Evolutionary conservation across 2,797 vertebrate species (phyloP).

Genomic region (Eutrigla gurnardus): DNA sequence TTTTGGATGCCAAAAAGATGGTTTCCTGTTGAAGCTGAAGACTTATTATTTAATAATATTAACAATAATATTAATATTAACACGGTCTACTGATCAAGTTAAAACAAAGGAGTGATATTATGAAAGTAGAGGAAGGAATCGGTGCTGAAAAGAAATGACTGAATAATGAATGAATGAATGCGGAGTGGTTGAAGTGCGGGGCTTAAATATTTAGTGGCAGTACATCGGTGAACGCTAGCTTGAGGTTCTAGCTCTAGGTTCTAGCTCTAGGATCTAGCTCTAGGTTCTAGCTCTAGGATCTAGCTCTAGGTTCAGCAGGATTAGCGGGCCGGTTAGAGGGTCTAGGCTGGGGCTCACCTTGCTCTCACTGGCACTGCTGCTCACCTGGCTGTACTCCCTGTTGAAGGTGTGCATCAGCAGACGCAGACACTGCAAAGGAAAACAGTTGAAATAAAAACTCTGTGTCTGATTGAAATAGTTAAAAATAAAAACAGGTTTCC

Average conservation of each 20-base stretch:
- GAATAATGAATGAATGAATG: conserved; percentile 28
- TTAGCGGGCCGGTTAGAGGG: conserved; percentile 69
- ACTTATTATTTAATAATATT: conserved; percentile 21
- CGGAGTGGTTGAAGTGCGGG: conserved; percentile 25
- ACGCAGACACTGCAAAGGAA: conserved; percentile 90
- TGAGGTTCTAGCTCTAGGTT: too few relatives aligned
- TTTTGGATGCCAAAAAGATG: neutral
- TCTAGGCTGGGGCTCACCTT: conserved; percentile 91
- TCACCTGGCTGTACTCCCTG: conserved; percentile 98
- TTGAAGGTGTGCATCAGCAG: conserved; percentile 99
- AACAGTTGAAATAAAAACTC: neutral
- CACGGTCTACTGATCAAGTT: conserved; percentile 13
- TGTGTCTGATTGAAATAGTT: neutral
- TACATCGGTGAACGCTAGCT: conserved; percentile 28
- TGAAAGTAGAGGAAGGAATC: neutral
- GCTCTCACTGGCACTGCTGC: conserved; percentile 98
- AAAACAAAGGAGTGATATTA: conserved; percentile 3
- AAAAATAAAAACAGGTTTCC: neutral
- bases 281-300: too few relatives aligned
- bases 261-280: conserved; percentile 14
- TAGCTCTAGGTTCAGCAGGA: conserved; percentile 39
- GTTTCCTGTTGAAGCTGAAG: neutral
- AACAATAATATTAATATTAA: neutral
- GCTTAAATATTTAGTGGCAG: conserved; percentile 39
- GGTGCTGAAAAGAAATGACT: neutral